Evolutionary conservation across 2,113 vertebrate species (phyloP), one percentile per base, ranked within the genome.

Genomic region (Ginglymostoma cirratum): DNA sequence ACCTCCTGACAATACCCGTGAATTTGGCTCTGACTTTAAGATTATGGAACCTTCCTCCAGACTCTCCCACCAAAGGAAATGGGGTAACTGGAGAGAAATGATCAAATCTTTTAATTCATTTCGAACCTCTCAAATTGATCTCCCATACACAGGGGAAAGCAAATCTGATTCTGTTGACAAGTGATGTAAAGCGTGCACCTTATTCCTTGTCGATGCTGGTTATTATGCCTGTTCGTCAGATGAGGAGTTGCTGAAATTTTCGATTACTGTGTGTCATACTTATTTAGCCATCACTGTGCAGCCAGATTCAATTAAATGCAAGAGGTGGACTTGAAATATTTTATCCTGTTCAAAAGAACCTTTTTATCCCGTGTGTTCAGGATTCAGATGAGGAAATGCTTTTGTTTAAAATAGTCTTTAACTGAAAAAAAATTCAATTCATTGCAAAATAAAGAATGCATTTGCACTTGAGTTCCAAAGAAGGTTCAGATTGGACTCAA

Each of bases 251-350:
- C 66, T 34, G 38, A 48, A 42, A 45, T 61, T 48, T 95, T 95
- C 42, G 19, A 94, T 70, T 24, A 70, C 92, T 27, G 42, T 10
- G 45, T 15, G 24, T 72, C 93, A 95, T 69, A 45, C 24, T 15
- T 48, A 95, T 72, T 70, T 15, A 69, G 42, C 38, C 45, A 23
- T 72, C 67, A 95, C 7, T 52, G 21, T 30, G 69, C 66, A 95
- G 67, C 27, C 93, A 72, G 67, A 70, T 72, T 95, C 93, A 95
- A 95, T 72, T 72, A 72, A 70, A 70, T 12, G 21, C 19, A 94
- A 38, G n/a, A 27, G 66, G 52, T 72, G 93, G 24, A 95, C 67
- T 94, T 45, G 23, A 72, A 72, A 23, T 5, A 5, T 48, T 45
- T 17, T 30, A 69, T 72, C 30, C 61, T 92, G 15, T 19, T 23